Conservation (phyloP, 2,113 vertebrate genomes). For the Ranitomeya imitator region DNA sequence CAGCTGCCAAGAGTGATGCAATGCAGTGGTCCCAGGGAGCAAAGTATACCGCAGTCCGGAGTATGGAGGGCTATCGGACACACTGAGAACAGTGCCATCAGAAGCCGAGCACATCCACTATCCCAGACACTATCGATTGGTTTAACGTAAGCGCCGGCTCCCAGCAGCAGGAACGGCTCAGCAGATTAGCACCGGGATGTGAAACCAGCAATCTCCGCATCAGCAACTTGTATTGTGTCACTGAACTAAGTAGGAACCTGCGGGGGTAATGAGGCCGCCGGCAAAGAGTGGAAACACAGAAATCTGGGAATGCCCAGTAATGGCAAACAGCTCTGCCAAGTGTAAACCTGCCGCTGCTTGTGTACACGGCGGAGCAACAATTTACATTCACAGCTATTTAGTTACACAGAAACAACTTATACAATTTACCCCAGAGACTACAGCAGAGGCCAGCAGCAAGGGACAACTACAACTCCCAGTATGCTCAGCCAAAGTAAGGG, state of each 20-base stretch:
- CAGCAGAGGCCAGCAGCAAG: too few relatives aligned
- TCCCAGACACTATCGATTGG: constrained; percentile 27
- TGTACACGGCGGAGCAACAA: background rate
- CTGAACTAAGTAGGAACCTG: background rate
- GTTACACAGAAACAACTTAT: background rate
- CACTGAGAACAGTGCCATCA: background rate
- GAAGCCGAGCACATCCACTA: background rate
- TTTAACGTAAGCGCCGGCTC: background rate
- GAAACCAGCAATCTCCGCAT: constrained; percentile 5
- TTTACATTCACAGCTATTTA: background rate
- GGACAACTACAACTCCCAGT: background rate
- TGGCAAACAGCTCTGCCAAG: background rate
- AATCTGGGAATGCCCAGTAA: background rate
- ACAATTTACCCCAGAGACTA: background rate
- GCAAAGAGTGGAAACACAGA: background rate
- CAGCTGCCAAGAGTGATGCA: constrained; percentile 39
- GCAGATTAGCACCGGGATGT: constrained; percentile 15
- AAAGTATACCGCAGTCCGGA: constrained; percentile 3
- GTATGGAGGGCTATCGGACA: background rate
- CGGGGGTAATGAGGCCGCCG: background rate
- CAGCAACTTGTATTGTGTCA: constrained; percentile 50
- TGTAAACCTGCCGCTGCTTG: background rate
- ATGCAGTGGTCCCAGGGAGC: constrained; percentile 28
- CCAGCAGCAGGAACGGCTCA: background rate
- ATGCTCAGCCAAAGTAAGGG: background rate